phyloP scores from a whole-genome alignment of 2,113 vertebrate species.

The Hydropotes inermis region DNA sequence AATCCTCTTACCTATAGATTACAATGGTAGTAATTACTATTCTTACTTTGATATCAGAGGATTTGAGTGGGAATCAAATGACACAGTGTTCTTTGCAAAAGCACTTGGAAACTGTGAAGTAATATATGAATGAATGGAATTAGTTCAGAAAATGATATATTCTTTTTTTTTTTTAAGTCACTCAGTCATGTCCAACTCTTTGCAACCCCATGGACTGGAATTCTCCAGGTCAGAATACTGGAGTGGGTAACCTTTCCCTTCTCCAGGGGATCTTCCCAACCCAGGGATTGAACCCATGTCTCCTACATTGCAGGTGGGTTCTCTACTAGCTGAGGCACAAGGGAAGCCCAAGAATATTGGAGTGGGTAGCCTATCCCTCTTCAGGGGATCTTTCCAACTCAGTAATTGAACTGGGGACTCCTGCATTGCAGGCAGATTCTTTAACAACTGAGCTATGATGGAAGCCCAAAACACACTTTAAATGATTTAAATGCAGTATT shows the following conservation, averaged over 20 bases:
- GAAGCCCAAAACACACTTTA: neutral
- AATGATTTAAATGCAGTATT: neutral
- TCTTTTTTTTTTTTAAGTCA: neutral
- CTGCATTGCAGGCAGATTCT: neutral
- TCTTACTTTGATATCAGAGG: neutral
- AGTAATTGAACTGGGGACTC: neutral
- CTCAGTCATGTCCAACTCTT: neutral
- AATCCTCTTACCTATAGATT: neutral
- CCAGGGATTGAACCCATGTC: neutral
- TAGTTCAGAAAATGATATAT: neutral
- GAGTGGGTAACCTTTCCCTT: neutral
- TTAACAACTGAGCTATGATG: neutral
- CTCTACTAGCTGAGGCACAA: neutral
- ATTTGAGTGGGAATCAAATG: neutral
- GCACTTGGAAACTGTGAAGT: neutral
- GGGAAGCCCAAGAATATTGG: neutral
- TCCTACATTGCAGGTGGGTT: neutral
- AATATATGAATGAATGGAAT: neutral
- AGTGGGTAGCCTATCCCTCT: neutral
- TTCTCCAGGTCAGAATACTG: neutral
- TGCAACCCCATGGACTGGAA: neutral
- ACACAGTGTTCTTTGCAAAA: neutral
- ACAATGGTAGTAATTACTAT: neutral
- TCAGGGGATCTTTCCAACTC: fast-evolving
- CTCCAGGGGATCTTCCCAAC: neutral